These are phyloP conservation scores for Dicyrtoma fusca DNA, from an alignment of 2,888 invertebrate species.

Conservation along the genomic window DNA sequence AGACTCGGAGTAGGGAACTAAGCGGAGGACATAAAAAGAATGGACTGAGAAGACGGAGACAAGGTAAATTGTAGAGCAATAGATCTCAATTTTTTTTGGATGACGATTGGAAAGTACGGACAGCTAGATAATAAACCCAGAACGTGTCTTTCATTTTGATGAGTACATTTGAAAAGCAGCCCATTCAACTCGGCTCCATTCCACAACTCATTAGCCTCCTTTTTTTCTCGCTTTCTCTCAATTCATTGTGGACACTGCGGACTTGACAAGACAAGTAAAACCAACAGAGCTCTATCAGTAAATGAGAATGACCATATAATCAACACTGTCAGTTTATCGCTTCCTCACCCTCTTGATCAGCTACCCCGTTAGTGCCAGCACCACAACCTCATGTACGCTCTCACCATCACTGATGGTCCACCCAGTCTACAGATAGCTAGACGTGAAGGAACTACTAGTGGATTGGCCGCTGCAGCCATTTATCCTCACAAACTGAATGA, in stretches of 20 bases:
- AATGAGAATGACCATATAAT: background rate
- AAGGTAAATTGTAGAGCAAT: slow-evolving; percentile 50
- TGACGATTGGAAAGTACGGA: slow-evolving; percentile 49
- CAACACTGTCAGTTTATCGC: slow-evolving; percentile 11
- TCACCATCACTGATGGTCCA: too few species aligned
- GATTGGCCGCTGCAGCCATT: too few species aligned
- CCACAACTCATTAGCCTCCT: slow-evolving; percentile 24
- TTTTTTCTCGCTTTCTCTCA: slow-evolving; percentile 10
- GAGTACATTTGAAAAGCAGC: background rate
- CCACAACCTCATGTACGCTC: too few species aligned
- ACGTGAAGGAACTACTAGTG: too few species aligned
- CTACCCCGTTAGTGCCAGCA: too few species aligned
- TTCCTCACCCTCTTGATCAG: background rate
- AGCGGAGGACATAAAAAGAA: background rate
- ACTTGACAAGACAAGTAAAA: background rate
- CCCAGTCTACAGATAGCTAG: too few species aligned
- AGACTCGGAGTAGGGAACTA: background rate
- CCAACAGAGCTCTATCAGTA: background rate
- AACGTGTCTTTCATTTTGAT: slow-evolving; percentile 50
- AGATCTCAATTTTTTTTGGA: slow-evolving; percentile 52
- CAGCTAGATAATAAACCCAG: slow-evolving; percentile 50
- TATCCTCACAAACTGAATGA: too few species aligned
- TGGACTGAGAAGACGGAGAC: slow-evolving; percentile 20
- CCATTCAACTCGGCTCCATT: background rate
- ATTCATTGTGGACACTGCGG: background rate